Evolutionary conservation across 2,113 vertebrate species (phyloP).

Genomic region (Rhynchomys soricoides): DNA sequence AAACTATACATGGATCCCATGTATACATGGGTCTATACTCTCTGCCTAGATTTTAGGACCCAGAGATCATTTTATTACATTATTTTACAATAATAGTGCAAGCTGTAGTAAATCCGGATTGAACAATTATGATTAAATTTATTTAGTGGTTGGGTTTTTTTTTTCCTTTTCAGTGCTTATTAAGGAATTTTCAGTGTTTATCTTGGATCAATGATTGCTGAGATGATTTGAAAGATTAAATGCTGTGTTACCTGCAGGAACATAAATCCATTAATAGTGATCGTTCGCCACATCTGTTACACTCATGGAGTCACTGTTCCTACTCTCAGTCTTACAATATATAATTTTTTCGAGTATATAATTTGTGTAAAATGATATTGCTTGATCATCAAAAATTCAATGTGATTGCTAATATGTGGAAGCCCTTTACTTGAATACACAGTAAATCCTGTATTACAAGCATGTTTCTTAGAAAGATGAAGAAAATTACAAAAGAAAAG

Average conservation of each 20-base stretch:
- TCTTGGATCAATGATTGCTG: slow-evolving; percentile 5
- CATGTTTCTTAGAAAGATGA: slow-evolving; percentile 10
- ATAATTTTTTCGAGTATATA: too few relatives aligned
- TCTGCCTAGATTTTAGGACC: slow-evolving; percentile 30
- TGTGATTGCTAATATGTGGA: slow-evolving; percentile 25
- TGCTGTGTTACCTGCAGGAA: neutral
- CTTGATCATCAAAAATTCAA: slow-evolving; percentile 37
- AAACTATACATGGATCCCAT: neutral
- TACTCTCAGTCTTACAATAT: slow-evolving; percentile 53
- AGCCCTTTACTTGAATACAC: neutral
- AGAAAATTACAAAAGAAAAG: slow-evolving; percentile 34
- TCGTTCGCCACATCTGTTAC: slow-evolving; percentile 19
- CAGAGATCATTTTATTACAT: slow-evolving; percentile 23
- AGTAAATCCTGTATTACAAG: neutral
- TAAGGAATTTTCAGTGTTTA: neutral
- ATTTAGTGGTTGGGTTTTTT: neutral
- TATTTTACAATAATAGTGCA: slow-evolving; percentile 37
- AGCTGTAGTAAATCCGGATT: slow-evolving; percentile 10
- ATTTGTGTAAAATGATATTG: slow-evolving; percentile 55
- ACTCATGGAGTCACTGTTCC: neutral
- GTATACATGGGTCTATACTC: neutral
- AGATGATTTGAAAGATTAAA: slow-evolving; percentile 16
- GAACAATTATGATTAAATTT: slow-evolving; percentile 25
- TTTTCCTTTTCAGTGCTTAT: slow-evolving; percentile 9
- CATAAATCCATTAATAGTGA: neutral